Percentiles rank a stretch among this genome's conserved stretches.
Evolutionary conservation across 2,113 vertebrate genomes (phyloP).

Genomic region (Sclerurus mexicanus): DNA sequence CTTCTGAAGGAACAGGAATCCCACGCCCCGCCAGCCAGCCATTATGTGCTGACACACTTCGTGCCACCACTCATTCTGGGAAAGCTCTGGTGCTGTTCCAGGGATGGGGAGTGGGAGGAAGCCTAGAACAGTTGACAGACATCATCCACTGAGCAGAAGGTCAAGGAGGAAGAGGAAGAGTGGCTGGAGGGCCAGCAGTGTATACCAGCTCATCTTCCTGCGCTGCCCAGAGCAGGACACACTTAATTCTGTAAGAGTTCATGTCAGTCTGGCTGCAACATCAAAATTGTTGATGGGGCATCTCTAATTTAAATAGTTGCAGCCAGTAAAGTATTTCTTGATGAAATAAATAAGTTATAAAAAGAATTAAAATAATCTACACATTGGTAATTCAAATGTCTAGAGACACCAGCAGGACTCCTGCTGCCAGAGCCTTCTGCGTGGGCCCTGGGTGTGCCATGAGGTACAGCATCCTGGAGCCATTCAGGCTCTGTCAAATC

Average conservation of each 20-base stretch:
- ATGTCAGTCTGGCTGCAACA: background rate
- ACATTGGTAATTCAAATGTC: background rate
- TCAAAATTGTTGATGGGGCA: background rate
- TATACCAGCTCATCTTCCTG: background rate
- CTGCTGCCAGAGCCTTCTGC: background rate
- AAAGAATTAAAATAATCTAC: background rate
- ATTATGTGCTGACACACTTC: background rate
- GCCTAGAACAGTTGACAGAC: background rate
- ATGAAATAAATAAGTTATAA: background rate
- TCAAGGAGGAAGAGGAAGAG: background rate
- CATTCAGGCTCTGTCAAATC: background rate
- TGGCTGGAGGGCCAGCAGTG: background rate
- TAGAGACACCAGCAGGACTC: background rate
- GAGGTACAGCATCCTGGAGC: background rate
- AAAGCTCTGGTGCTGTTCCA: background rate
- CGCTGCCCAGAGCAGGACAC: background rate
- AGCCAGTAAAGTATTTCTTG: background rate
- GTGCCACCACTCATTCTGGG: background rate
- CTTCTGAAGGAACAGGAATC: background rate
- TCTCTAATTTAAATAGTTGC: background rate
- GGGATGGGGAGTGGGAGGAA: background rate
- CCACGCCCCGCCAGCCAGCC: accelerated
- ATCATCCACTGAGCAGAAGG: background rate
- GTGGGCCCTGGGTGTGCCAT: background rate
- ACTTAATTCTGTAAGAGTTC: background rate